A percentile compares a stretch with the other conserved stretches of the same genome.
Evolutionary conservation across 2,888 invertebrate species (phyloP).

Genomic region (Trissonchulus sp.): DNA sequence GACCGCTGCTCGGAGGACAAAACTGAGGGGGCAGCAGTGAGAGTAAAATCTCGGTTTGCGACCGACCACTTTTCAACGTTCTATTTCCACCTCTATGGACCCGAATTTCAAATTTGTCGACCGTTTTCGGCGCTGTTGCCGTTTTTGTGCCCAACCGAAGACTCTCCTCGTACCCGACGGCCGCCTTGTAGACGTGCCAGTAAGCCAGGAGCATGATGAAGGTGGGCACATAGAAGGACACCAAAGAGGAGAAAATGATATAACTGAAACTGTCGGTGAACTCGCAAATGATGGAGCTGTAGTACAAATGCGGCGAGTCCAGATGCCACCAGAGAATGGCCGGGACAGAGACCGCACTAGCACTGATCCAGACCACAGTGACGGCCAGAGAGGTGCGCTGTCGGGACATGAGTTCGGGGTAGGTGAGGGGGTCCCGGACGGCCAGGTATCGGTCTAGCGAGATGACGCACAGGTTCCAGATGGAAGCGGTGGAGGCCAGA

Average conservation of each 20-base stretch:
- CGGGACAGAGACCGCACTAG: slow-evolving; percentile 92
- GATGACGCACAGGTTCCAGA: slow-evolving; percentile 88
- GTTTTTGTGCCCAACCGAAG: slow-evolving; percentile 68
- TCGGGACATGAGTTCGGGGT: slow-evolving; percentile 87
- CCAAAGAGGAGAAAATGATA: slow-evolving; percentile 90
- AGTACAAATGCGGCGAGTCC: slow-evolving; percentile 55
- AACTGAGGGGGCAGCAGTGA: neutral
- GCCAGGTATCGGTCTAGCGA: slow-evolving; percentile 75
- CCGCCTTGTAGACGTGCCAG: slow-evolving; percentile 87
- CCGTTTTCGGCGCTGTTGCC: neutral
- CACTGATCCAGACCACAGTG: slow-evolving; percentile 90
- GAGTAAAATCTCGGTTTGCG: neutral
- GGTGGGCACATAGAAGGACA: slow-evolving; percentile 92
- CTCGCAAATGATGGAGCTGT: slow-evolving; percentile 62
- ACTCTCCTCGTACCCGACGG: slow-evolving; percentile 81
- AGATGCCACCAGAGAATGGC: slow-evolving; percentile 68
- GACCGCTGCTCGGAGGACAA: neutral
- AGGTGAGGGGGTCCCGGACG: slow-evolving; percentile 94
- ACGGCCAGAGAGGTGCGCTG: slow-evolving; percentile 78
- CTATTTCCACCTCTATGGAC: neutral
- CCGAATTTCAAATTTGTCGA: neutral
- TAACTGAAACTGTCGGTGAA: slow-evolving; percentile 95
- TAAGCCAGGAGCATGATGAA: slow-evolving; percentile 98
- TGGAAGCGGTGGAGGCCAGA: slow-evolving; percentile 91
- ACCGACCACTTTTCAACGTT: neutral